Evolutionary conservation across 2,113 vertebrate species (phyloP), one percentile per base, ranked within the genome.

Genomic region (Myotis lucifugus): DNA sequence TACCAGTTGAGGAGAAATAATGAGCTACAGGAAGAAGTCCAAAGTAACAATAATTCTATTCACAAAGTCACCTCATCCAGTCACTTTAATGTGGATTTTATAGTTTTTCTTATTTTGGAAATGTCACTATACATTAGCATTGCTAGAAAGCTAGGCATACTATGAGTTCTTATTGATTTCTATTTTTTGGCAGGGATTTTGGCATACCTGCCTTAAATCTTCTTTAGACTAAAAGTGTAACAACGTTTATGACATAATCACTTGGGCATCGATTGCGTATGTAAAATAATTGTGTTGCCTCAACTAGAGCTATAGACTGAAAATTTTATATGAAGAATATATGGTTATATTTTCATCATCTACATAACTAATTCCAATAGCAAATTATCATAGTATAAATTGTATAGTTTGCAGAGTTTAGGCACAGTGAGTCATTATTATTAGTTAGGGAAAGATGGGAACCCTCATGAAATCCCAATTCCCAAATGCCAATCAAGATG

Each of bases 351-450:
- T 81, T 86, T 82, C 42, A 88, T 77, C 72, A 46, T 76, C 34
- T 82, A 66, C 13, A 1, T 89, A 74, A 50, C 48, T 56, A 90
- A 27, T 5, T 23, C 34, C 11, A 34, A 25, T 42, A 74, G 56
- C 27, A 90, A 84, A 52, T 84, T 95, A 76, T 74, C 74, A 92
- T 32, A 66, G 7, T 59, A 50, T 66, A 64, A 93, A 90, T 9
- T 29, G 74, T 46, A 40, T 25, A 50, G 4, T 78, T 90, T 50
- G 9, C 32, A 54, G 2, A 61, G 8, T 34, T 77, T 46, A 66
- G 46, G 12, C 59, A 83, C 21, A 74, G 13, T 66, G 52, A 88
- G 23, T 52, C 46, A 78, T 52, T 79, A 17, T 84, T 50, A 79
- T 69, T 66, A 54, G 15, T 81, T 88, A 93, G 61, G 2, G 0